These are phyloP conservation scores for Platorchestia sp. DNA, from an alignment of 1,140 invertebrate species.

Conservation along the genomic window DNA sequence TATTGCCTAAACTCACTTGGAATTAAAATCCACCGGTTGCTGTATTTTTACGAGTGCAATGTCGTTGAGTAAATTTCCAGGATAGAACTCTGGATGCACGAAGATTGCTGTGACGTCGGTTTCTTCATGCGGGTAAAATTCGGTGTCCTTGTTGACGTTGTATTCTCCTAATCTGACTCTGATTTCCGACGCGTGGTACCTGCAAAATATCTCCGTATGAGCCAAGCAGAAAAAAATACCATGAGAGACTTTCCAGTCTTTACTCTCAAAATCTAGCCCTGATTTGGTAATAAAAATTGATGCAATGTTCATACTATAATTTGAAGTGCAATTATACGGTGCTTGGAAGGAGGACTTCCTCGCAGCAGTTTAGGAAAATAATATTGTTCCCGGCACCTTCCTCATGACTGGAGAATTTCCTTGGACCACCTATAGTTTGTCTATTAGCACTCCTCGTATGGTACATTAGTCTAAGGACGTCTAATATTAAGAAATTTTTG, in stretches of 20 bases:
- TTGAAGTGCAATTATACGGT: no score
- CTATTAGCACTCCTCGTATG: no score
- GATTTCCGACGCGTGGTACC: conserved; percentile 78
- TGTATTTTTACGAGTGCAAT: conserved; percentile 87
- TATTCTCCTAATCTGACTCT: conserved; percentile 92
- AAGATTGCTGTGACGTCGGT: conserved; percentile 83
- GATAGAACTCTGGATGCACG: conserved; percentile 91
- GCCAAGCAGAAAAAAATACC: neutral
- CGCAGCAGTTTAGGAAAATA: no score
- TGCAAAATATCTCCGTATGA: neutral
- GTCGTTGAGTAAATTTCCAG: conserved; percentile 92
- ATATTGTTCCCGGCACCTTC: no score
- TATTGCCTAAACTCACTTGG: conserved; percentile 69
- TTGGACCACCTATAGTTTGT: no score
- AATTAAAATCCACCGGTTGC: conserved; percentile 83
- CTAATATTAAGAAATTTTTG: no score
- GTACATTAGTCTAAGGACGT: no score
- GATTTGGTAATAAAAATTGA: neutral
- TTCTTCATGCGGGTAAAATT: conserved; percentile 94
- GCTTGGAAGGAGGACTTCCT: no score
- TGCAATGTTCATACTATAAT: no score
- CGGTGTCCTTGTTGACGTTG: conserved; percentile 95
- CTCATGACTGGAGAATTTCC: no score
- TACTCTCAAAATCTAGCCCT: neutral
- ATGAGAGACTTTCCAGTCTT: neutral